Evolutionary conservation across 2,888 invertebrate species (phyloP).

Genomic region (Drosophila nigricruria): DNA sequence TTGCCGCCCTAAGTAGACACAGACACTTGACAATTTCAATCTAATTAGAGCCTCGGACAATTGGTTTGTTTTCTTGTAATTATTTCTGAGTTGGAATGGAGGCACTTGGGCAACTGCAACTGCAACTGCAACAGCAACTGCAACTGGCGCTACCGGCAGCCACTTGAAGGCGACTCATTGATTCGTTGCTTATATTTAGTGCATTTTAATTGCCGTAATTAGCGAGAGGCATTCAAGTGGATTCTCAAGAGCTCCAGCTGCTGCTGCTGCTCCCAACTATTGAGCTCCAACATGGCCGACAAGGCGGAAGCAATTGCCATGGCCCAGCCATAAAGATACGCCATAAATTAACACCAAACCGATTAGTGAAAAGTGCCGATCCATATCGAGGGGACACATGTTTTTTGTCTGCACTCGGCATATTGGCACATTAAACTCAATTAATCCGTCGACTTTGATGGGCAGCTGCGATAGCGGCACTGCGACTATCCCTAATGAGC

Average conservation of each 20-base stretch:
- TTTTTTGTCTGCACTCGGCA: constrained; percentile 53
- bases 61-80: constrained; percentile 8
- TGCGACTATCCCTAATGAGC: constrained; percentile 38
- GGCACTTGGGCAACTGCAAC: constrained; percentile 55
- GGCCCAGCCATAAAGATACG: constrained; percentile 65
- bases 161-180: constrained; percentile 72
- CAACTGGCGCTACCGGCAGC: constrained; percentile 54
- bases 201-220: constrained; percentile 81
- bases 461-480: constrained; percentile 37
- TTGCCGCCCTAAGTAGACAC: constrained; percentile 19
- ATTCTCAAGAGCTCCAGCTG: constrained; percentile 58
- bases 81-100: constrained; percentile 2
- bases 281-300: constrained; percentile 66
- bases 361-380: constrained; percentile 80
- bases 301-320: constrained; percentile 74
- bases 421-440: constrained; percentile 78
- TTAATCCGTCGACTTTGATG: constrained; percentile 65
- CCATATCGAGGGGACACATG: constrained; percentile 72
- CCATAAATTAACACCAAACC: constrained; percentile 80
- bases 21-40: constrained; percentile 52
- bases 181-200: constrained; percentile 75
- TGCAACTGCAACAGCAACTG: constrained; percentile 33
- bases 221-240: constrained; percentile 72
- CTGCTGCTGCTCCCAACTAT: constrained; percentile 11
- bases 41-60: constrained; percentile 48